Evolutionary conservation across 2,888 invertebrate species (phyloP), one percentile per base, ranked within the genome.

Genomic region (Acanthococcus lagerstroemiae): DNA sequence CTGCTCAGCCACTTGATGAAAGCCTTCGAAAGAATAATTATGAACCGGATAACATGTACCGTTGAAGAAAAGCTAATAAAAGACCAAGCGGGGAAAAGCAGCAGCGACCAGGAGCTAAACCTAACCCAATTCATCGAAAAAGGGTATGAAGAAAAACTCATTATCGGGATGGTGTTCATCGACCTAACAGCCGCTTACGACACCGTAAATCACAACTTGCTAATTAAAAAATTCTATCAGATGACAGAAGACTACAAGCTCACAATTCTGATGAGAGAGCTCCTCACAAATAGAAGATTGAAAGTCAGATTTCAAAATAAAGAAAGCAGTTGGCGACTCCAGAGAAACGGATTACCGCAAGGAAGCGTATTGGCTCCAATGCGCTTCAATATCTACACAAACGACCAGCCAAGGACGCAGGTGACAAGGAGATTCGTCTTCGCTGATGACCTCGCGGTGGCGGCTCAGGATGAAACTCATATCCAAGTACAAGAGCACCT

Each of bases 31-130:
- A 54, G 61, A 27, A 65, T 69, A 30, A 55, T 69, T 19, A 56
- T 15, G 63, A 68, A 55, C n/a, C 44, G 67, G 46, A 58, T 69
- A 50, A n/a, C 24, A 19, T 6, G 46, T 22, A 7, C 22, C 12
- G 50, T 69, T 30, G 67, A 69, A 22, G n/a, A 24, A 15, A 68
- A 63, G 56, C 27, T 67, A 44, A 68, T 68, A 17, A 45, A n/a
- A 22, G 56, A 68, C 26, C 66, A 69, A 27, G 65, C 37, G 9
- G 66, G 56, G 46, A 67, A 45, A 55, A 54, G 58, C 45, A 58
- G 61, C 50, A 57, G 19, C 48, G 54, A 65, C 26, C 68, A 70
- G 55, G 66, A 70, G n/a, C 55, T 70, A 9, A 67, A 67, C 12
- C 65, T 69, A 5, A 60, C 65, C n/a, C 63, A 58, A 30, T 52